These are phyloP conservation scores for Vespertilio murinus DNA, from an alignment of 2,797 vertebrate genomes.

Conservation along the genomic window DNA sequence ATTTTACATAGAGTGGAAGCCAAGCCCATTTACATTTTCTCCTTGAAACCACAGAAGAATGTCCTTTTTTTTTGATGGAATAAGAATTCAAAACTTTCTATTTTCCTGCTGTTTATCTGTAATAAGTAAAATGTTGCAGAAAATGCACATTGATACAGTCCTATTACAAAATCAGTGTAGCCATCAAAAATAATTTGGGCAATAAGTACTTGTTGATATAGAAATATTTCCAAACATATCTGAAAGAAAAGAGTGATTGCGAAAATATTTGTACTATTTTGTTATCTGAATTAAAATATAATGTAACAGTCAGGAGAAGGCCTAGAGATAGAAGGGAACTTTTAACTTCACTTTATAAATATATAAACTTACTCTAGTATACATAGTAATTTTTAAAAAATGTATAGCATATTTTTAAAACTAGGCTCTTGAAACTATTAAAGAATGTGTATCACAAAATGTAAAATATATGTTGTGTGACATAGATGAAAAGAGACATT, in stretches of 20 bases:
- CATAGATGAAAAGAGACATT: slow-evolving; percentile 52
- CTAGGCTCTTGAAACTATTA: neutral
- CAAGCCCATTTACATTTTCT: neutral
- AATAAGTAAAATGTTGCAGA: neutral
- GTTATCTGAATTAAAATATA: neutral
- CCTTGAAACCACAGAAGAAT: neutral
- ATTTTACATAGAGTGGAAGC: neutral
- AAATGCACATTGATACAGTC: neutral
- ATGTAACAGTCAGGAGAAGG: neutral
- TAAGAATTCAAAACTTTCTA: neutral
- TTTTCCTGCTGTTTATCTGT: neutral
- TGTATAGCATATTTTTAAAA: neutral
- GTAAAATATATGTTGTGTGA: slow-evolving; percentile 55
- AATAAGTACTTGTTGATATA: neutral
- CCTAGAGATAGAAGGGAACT: neutral
- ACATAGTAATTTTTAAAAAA: neutral
- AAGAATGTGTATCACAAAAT: neutral
- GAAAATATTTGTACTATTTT: neutral
- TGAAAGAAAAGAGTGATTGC: neutral
- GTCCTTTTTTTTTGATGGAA: neutral
- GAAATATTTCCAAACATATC: neutral
- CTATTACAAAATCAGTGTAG: neutral
- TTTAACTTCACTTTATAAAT: neutral
- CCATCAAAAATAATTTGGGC: neutral
- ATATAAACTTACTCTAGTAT: neutral